phyloP scores from a whole-genome alignment of 2,888 invertebrate species.

The Cepaea hortensis region DNA sequence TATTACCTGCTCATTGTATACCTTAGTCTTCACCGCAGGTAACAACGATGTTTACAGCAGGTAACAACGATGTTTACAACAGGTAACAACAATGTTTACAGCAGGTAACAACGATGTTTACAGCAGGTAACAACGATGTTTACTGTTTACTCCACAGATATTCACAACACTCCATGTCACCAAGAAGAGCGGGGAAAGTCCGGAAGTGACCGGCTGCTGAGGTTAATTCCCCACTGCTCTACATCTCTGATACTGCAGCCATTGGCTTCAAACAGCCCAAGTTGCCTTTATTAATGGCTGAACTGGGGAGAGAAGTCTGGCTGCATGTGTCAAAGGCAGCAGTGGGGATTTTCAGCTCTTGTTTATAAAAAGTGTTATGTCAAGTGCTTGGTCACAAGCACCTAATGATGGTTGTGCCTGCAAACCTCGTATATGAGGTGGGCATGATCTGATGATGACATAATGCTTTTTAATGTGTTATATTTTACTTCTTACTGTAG shows the following conservation, averaged over 20 bases:
- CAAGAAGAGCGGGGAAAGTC: conserved; percentile 91
- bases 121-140: no score
- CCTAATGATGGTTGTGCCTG: conserved; percentile 62
- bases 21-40: no score
- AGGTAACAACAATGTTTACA: no score
- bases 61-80: no score
- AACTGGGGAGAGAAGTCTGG: background rate
- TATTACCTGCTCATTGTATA: no score
- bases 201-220: conserved; percentile 94
- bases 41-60: no score
- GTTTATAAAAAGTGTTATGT: conserved; percentile 23
- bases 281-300: no score
- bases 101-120: no score
- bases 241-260: conserved; percentile 50
- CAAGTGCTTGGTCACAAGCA: conserved; percentile 9
- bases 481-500: conserved; percentile 2
- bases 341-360: conserved; percentile 36
- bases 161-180: conserved; percentile 92
- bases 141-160: conserved; percentile 76
- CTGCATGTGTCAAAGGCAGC: conserved; percentile 1
- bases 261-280: background rate
- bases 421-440: conserved; percentile 59
- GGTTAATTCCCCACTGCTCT: conserved; percentile 82
- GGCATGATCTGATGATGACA: conserved; percentile 52
- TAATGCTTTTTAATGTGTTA: background rate